A percentile compares a stretch with the other conserved stretches of the same genome.
Conservation (phyloP, 2,888 invertebrate species). For the Molanna angustata region DNA sequence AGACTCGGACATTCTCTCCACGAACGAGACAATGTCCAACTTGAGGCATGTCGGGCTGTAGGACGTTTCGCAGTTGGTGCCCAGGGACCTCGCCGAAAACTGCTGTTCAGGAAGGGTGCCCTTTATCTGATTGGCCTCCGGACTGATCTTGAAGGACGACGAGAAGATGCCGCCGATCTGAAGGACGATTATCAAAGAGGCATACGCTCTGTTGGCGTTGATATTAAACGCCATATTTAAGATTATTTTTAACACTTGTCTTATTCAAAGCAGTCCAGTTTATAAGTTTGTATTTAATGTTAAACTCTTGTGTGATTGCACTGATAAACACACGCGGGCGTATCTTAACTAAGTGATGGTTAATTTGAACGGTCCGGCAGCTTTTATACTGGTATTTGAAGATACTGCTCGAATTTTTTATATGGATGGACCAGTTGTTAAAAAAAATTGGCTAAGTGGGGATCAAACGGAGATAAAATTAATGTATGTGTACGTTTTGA, state of each 20-base stretch:
- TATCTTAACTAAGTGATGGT: too few species aligned
- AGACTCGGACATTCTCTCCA: conserved; percentile 70
- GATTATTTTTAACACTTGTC: neutral
- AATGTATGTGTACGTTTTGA: too few species aligned
- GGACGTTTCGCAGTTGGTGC: conserved; percentile 37
- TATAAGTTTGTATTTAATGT: too few species aligned
- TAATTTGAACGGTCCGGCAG: too few species aligned
- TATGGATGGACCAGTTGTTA: too few species aligned
- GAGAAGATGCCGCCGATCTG: conserved; percentile 23
- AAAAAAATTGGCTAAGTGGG: too few species aligned
- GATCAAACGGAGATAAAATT: too few species aligned
- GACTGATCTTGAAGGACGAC: conserved; percentile 7
- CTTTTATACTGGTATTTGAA: too few species aligned
- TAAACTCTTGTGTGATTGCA: too few species aligned
- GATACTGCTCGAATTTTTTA: too few species aligned
- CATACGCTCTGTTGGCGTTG: conserved; percentile 13
- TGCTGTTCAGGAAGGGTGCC: neutral
- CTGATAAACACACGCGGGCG: too few species aligned
- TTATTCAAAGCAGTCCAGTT: neutral
- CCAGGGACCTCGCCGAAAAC: conserved; percentile 20
- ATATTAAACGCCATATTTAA: conserved; percentile 16
- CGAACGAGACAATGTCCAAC: conserved; percentile 70
- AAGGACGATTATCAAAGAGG: conserved; percentile 13
- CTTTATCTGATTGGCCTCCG: neutral
- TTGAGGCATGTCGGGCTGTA: conserved; percentile 72